A percentile compares a stretch with the other conserved stretches of the same genome.
Evolutionary conservation across 2,113 vertebrate genomes (phyloP).

Genomic region (Merops nubicus): DNA sequence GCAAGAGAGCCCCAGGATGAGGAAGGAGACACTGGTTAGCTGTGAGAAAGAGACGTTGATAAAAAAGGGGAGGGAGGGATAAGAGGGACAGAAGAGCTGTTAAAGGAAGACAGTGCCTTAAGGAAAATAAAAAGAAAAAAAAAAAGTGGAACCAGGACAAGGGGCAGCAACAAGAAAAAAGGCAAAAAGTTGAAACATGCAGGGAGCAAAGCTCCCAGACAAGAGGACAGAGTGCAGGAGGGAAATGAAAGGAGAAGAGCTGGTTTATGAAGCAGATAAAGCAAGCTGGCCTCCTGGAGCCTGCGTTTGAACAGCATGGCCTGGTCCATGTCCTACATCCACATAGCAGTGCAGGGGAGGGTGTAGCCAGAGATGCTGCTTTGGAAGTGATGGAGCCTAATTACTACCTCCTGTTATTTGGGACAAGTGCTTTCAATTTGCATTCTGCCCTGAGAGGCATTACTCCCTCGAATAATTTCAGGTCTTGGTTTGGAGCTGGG

Average conservation of each 20-base stretch:
- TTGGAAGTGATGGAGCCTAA: conserved; percentile 31
- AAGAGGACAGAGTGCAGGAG: neutral
- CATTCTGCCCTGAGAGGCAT: conserved; percentile 36
- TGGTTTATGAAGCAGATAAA: neutral
- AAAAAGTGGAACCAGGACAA: neutral
- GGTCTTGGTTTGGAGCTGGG: conserved; percentile 2
- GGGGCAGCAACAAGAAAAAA: neutral
- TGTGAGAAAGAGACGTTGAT: neutral
- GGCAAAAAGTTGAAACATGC: neutral
- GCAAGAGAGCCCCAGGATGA: neutral
- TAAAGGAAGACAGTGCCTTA: neutral
- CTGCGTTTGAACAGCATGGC: neutral
- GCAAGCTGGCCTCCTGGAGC: neutral
- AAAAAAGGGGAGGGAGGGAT: neutral
- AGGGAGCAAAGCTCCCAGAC: neutral
- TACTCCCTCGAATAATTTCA: conserved; percentile 17
- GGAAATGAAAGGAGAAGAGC: neutral
- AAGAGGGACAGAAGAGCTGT: neutral
- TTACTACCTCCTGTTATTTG: conserved; percentile 57
- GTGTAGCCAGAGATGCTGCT: conserved; percentile 19
- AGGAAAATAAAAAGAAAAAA: neutral
- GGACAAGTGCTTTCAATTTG: conserved; percentile 57
- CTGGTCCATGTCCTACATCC: conserved; percentile 1
- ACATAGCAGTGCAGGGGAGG: neutral
- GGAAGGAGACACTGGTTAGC: neutral